Evolutionary conservation across 2,888 invertebrate species (phyloP).

Genomic region (Melinaea marsaeus): DNA sequence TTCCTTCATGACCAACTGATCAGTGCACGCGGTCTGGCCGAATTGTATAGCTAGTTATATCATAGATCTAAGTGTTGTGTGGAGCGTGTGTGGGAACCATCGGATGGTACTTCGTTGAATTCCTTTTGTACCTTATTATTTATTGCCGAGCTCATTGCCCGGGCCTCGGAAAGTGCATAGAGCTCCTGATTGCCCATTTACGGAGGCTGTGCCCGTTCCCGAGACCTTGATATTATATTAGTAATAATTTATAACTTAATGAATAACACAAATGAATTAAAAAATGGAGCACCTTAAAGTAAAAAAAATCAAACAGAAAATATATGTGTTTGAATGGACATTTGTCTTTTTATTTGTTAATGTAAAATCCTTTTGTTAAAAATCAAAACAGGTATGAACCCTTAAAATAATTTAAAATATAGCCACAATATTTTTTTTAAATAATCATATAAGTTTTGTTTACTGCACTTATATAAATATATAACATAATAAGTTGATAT

Average conservation of each 20-base stretch:
- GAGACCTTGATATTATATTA: constrained; percentile 66
- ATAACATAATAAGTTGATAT: too few species aligned
- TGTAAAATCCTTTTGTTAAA: background rate
- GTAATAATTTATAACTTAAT: constrained; percentile 75
- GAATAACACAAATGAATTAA: constrained; percentile 61
- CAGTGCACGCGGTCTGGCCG: constrained; percentile 68
- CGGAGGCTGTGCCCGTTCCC: constrained; percentile 58
- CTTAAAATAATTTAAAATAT: too few species aligned
- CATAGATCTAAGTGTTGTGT: constrained; percentile 69
- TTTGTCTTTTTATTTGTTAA: constrained; percentile 51
- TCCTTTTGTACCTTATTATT: constrained; percentile 75
- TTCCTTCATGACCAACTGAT: constrained; percentile 48
- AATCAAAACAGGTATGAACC: too few species aligned
- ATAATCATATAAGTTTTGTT: too few species aligned
- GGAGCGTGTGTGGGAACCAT: constrained; percentile 68
- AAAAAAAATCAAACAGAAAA: constrained; percentile 70
- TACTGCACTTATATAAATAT: too few species aligned
- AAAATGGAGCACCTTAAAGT: constrained; percentile 77
- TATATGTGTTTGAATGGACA: constrained; percentile 72
- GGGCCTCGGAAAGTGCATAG: constrained; percentile 58
- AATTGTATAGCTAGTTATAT: constrained; percentile 77
- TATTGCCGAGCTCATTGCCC: constrained; percentile 77
- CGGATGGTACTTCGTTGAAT: constrained; percentile 69
- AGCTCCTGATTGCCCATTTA: constrained; percentile 74
- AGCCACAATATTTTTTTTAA: too few species aligned